Conservation (phyloP, 2,888 invertebrate species). For the Lasioglossum lativentre region DNA sequence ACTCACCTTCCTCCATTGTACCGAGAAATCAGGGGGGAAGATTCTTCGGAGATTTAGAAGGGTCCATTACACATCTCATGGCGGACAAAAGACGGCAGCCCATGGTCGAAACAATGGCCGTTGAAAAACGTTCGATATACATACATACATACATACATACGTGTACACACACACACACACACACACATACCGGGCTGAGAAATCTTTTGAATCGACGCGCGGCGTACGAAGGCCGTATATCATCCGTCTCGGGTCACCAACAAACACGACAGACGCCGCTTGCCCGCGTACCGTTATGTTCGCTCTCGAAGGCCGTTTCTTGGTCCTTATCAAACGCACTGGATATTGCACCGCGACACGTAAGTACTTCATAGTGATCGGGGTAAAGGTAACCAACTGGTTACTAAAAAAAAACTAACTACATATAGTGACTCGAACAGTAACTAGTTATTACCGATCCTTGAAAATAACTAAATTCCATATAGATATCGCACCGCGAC, state of each 20-base stretch:
- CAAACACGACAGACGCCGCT: constrained; percentile 51
- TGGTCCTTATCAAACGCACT: constrained; percentile 43
- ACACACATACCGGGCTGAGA: neutral
- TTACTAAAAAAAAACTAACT: neutral
- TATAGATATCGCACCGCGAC: constrained; percentile 27
- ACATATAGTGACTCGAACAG: no score
- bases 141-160: neutral
- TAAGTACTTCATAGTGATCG: no score
- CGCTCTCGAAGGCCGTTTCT: constrained; percentile 45
- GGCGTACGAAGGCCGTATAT: constrained; percentile 32
- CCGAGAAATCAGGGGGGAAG: constrained; percentile 19
- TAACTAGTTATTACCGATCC: neutral
- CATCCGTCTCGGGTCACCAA: constrained; percentile 54
- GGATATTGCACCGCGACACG: neutral
- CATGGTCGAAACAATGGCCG: constrained; percentile 26
- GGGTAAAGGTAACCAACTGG: neutral
- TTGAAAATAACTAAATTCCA: no score
- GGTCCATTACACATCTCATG: constrained; percentile 30
- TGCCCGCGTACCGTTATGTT: constrained; percentile 64
- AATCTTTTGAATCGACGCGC: constrained; percentile 32
- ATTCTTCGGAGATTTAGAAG: constrained; percentile 31
- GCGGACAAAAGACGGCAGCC: constrained; percentile 23
- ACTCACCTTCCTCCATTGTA: neutral
- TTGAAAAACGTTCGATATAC: constrained; percentile 4
- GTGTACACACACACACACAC: neutral